Base-by-base conservation (phyloP, 2,888 invertebrate species). In the Volucella inflata region DNA sequence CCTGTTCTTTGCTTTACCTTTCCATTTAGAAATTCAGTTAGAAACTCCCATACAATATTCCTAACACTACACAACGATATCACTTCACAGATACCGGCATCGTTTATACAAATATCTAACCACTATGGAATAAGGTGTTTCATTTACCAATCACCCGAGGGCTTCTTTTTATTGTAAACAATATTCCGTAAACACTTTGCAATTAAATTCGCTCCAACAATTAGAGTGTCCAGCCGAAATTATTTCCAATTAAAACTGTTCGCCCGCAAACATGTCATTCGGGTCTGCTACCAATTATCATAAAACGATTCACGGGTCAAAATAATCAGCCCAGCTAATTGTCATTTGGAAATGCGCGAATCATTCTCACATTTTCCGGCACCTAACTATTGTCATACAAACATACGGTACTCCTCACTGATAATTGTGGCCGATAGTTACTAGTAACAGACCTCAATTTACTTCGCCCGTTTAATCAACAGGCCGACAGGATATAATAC, bases 401-500 rank as follows among this genome's bases (percentile, higher is more conserved):
- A 81, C 81, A 71, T 50, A 57, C 21, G 21, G 21, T 21, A 21
- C 64, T 55, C 62, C 59, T 70, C 44, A 44, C 70, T 51, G 78
- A 74, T 74, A 78, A 78, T 72, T 67, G 72, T 11, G 62, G 21
- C 53, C 62, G 51, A 77, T 77, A 62, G 68, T 60, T 36, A n/a
- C 46, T 51, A 30, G 17, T 64, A 81, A 38, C 64, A 70, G 70
- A 75, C 70, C 76, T 48, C 57, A 14, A 48, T 4, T 48, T 38
- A 67, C n/a, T 50, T 11, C 38, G 30, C 14, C 3, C 10, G 53
- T 30, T 57, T 72, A 77, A 77, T 84, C 79, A 84, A 84, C 80
- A 67, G 65, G 75, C 65, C 40, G 53, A 60, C 74, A 57, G 60
- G 62, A 70, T 67, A 51, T 11, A 70, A 17, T 80, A 84, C 84